phyloP scores from a whole-genome alignment of 2,113 vertebrate species.

The Cnemophilus loriae region DNA sequence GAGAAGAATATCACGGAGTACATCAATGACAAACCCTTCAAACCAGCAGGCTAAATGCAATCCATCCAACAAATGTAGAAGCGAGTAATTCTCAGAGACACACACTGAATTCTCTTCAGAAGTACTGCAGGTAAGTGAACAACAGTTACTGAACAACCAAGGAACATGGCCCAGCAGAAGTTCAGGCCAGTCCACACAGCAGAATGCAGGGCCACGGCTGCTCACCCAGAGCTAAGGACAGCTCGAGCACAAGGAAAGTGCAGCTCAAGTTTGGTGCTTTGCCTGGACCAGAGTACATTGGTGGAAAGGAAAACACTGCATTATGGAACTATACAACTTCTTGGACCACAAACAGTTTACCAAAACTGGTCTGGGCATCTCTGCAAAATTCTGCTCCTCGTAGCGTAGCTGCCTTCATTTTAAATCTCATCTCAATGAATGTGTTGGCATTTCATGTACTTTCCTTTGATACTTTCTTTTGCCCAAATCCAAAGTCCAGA shows the following conservation, averaged over 20 bases:
- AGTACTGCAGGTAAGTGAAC: background rate
- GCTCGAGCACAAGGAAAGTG: rapidly evolving
- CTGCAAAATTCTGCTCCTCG: background rate
- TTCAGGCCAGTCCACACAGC: rapidly evolving
- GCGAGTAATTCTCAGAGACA: background rate
- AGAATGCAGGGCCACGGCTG: background rate
- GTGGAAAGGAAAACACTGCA: background rate
- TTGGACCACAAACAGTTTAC: background rate
- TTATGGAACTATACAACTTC: background rate
- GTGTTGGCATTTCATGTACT: background rate
- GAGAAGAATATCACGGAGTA: background rate
- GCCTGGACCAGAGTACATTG: background rate
- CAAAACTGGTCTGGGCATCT: background rate
- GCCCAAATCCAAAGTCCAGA: background rate
- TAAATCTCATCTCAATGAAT: background rate
- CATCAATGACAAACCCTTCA: background rate
- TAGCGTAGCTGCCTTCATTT: background rate
- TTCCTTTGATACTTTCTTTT: background rate
- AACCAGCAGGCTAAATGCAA: background rate
- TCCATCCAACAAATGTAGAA: background rate
- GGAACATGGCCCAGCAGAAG: background rate
- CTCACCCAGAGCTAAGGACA: background rate
- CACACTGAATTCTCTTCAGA: background rate
- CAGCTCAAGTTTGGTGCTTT: background rate
- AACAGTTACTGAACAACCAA: background rate